These are phyloP conservation scores for Scartelaos histophorus DNA, from an alignment of 2,113 vertebrate species.

Conservation along the genomic window DNA sequence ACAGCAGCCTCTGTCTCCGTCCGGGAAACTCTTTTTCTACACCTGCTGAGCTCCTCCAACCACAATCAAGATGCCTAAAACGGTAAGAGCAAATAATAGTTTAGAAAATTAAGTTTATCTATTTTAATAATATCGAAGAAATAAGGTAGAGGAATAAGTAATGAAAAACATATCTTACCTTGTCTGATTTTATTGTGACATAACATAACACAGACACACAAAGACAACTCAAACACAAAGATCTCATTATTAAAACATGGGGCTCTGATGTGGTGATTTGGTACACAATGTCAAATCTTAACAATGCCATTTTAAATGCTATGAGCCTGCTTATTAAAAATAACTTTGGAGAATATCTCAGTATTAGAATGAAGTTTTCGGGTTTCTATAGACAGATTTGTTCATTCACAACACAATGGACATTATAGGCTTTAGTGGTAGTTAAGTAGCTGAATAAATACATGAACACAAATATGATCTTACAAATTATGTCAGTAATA, in stretches of 20 bases:
- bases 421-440: neutral
- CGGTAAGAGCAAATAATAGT: no score
- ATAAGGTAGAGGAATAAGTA: neutral
- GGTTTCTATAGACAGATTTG: no score
- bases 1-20: conserved; percentile 51
- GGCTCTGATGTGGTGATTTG: no score
- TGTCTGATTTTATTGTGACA: neutral
- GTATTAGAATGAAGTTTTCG: no score
- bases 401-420: neutral
- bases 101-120: neutral
- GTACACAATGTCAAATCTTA: no score
- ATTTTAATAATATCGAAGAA: neutral
- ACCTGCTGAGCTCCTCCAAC: conserved; percentile 32
- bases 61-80: conserved; percentile 84
- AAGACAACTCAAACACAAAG: no score
- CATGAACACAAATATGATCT: neutral
- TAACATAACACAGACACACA: no score
- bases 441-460: neutral
- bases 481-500: neutral
- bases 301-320: neutral
- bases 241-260: no score
- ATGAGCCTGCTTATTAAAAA: neutral
- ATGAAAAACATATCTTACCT: neutral
- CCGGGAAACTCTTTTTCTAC: conserved; percentile 49
- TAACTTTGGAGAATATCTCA: neutral